Evolutionary conservation across 64 coral and sea anemone genomes (phyloP).

Genomic region (Montipora capricornis): DNA sequence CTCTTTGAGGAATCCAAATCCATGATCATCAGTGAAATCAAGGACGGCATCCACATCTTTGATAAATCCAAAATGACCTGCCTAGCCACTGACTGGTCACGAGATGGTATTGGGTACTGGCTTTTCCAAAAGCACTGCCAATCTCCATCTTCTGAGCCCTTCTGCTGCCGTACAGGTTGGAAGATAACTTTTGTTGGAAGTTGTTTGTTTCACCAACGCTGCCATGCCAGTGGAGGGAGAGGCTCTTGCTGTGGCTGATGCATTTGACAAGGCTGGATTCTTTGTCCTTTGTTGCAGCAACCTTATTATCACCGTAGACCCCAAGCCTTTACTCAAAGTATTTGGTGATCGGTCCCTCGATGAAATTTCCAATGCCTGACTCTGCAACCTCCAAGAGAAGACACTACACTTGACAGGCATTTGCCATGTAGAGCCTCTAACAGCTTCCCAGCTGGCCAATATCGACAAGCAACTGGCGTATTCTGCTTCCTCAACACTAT

Average conservation of each 20-base stretch:
- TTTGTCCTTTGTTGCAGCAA: conserved; percentile 53
- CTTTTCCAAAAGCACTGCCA: too few relatives aligned
- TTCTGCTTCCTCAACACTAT: neutral
- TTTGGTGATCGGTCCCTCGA: conserved; percentile 44
- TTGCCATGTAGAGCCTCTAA: neutral
- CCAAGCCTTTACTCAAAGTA: conserved; percentile 62
- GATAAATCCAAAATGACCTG: conserved; percentile 42
- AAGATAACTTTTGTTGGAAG: too few relatives aligned
- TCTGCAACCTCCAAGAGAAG: conserved; percentile 38
- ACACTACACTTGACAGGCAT: neutral
- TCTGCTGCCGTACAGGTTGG: too few relatives aligned
- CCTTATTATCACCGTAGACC: conserved; percentile 56
- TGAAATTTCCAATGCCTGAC: conserved; percentile 32
- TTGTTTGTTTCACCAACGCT: conserved; percentile 50
- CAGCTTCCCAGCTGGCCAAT: neutral
- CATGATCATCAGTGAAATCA: conserved; percentile 46
- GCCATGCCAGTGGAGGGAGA: conserved; percentile 53
- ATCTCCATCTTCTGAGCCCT: too few relatives aligned
- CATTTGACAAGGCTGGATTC: conserved; percentile 39
- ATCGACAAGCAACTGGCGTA: neutral
- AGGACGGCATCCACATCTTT: conserved; percentile 58
- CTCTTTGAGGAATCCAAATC: conserved; percentile 63
- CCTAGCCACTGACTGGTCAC: too few relatives aligned
- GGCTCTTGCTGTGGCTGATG: conserved; percentile 57
- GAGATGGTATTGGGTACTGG: too few relatives aligned